Percentiles rank a stretch among this genome's conserved stretches.
phyloP scores from a whole-genome alignment of 30 jellyfish, hydroid and myxozoan genomes.

The Turritopsis dohrnii region DNA sequence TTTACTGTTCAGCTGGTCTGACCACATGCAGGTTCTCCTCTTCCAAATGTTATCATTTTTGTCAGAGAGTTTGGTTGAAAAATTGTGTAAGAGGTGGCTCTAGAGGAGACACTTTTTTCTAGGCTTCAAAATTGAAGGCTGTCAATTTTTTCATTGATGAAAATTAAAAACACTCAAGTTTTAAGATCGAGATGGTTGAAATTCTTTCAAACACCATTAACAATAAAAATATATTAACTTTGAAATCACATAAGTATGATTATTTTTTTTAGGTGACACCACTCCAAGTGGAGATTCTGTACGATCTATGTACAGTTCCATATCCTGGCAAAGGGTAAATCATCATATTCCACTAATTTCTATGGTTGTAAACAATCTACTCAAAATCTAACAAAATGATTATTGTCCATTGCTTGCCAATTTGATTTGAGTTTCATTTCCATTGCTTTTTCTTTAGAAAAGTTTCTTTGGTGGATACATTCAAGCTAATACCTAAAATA shows the following conservation, averaged over 20 bases:
- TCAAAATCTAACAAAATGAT: too few relatives aligned
- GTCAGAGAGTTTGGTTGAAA: too few relatives aligned
- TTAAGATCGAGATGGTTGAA: not conserved
- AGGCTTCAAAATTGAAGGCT: not conserved
- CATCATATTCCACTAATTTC: not conserved
- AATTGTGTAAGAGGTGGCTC: too few relatives aligned
- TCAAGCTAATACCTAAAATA: slow-evolving; percentile 63
- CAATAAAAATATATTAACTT: not conserved
- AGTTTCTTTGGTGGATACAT: slow-evolving; percentile 66
- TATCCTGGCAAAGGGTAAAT: slow-evolving; percentile 85
- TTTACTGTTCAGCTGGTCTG: too few relatives aligned
- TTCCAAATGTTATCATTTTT: too few relatives aligned
- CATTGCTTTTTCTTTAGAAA: slow-evolving; percentile 39
- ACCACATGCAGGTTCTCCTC: too few relatives aligned
- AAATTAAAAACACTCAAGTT: too few relatives aligned
- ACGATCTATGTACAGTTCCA: slow-evolving; percentile 61
- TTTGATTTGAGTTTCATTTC: too few relatives aligned
- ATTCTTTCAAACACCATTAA: not conserved
- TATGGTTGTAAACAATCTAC: too few relatives aligned
- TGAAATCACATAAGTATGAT: too few relatives aligned
- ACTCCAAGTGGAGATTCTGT: slow-evolving; percentile 76
- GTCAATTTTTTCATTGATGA: too few relatives aligned
- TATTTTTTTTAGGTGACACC: slow-evolving; percentile 64
- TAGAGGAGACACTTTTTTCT: too few relatives aligned
- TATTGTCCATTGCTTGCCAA: not conserved